phyloP scores from a whole-genome alignment of 2,797 vertebrate species.

The Centroberyx gerrardi region DNA sequence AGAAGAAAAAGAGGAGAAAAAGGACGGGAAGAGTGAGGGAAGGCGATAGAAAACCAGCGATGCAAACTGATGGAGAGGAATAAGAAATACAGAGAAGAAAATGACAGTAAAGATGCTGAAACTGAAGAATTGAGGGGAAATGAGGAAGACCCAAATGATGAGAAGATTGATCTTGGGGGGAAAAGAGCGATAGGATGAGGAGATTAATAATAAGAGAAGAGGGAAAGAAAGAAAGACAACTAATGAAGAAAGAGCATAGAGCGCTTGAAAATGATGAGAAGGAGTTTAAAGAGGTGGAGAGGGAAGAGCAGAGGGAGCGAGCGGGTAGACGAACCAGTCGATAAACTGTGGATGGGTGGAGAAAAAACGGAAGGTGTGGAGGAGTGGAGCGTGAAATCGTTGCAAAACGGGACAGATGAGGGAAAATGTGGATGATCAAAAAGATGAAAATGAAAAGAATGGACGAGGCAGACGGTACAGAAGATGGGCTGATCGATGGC shows the following conservation, averaged over 20 bases:
- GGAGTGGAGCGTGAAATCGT: neutral
- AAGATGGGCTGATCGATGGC: slow-evolving; percentile 18
- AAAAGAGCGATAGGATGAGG: no score
- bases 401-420: neutral
- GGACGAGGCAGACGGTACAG: neutral
- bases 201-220: neutral
- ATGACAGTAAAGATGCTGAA: neutral
- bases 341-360: slow-evolving; percentile 18
- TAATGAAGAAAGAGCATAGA: no score
- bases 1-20: slow-evolving; percentile 14
- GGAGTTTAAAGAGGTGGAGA: neutral
- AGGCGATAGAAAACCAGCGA: no score
- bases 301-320: neutral
- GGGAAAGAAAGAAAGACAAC: no score
- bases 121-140: slow-evolving; percentile 2
- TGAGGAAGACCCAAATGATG: slow-evolving; percentile 28
- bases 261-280: slow-evolving; percentile 16
- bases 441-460: neutral
- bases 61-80: slow-evolving; percentile 38
- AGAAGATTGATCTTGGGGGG: slow-evolving; percentile 46
- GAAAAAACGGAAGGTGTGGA: neutral
- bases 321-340: slow-evolving; percentile 10
- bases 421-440: neutral
- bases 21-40: no score
- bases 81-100: slow-evolving; percentile 1